These are phyloP conservation scores for Oligia fasciuncula DNA, from an alignment of 2,888 invertebrate genomes.

Conservation along the genomic window DNA sequence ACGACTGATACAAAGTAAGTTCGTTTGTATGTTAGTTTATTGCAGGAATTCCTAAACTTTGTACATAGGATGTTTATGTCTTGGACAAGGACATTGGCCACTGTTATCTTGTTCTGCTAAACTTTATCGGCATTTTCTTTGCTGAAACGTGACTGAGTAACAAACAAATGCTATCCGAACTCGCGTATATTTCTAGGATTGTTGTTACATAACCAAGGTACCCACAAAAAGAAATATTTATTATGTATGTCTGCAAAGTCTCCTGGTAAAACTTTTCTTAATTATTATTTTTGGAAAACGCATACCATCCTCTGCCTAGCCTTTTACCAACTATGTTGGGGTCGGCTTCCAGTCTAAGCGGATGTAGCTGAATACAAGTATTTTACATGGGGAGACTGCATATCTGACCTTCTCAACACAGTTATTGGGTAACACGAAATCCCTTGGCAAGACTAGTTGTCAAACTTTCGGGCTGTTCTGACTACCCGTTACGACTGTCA, in stretches of 20 bases:
- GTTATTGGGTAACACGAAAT: neutral
- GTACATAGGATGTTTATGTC: conserved; percentile 55
- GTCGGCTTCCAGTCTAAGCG: neutral
- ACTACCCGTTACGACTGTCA: neutral
- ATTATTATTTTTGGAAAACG: neutral
- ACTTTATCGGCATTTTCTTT: conserved; percentile 56
- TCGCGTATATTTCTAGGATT: conserved; percentile 8
- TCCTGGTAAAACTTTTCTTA: neutral
- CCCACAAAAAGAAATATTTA: neutral
- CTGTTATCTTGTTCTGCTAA: conserved; percentile 59
- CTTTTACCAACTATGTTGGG: neutral
- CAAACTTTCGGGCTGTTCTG: neutral
- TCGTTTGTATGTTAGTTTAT: conserved; percentile 54
- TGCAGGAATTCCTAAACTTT: conserved; percentile 55
- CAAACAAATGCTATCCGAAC: conserved; percentile 48
- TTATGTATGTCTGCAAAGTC: neutral
- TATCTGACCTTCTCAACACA: neutral
- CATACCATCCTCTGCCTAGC: neutral
- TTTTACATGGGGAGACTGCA: neutral
- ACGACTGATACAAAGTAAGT: conserved; percentile 45
- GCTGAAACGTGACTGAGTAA: conserved; percentile 57
- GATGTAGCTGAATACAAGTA: neutral
- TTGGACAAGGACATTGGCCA: conserved; percentile 47
- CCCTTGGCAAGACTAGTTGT: neutral
- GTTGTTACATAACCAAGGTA: neutral